Percentiles rank a stretch among this genome's conserved stretches.
These are phyloP conservation scores for Paralichthys olivaceus DNA, from an alignment of 2,113 vertebrate genomes.

Conservation along the genomic window DNA sequence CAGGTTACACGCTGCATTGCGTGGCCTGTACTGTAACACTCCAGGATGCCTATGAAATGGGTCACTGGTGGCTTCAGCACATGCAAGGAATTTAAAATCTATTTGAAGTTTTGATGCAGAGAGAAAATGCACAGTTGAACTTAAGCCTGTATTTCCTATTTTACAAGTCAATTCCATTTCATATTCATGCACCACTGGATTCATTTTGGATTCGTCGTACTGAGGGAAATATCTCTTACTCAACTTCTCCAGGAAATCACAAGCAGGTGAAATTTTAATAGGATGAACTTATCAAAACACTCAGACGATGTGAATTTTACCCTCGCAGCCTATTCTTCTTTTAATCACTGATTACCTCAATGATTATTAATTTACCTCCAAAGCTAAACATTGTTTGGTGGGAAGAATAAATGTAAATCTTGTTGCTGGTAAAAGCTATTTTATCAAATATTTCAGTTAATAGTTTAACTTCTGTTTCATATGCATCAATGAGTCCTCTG, in stretches of 20 bases:
- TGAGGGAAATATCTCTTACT: background rate
- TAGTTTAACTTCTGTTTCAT: too few relatives aligned
- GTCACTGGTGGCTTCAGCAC: conserved; percentile 37
- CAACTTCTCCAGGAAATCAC: background rate
- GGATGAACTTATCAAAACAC: background rate
- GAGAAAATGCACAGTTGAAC: conserved; percentile 24
- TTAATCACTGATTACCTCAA: conserved; percentile 8
- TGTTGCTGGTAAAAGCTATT: too few relatives aligned
- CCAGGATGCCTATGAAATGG: conserved; percentile 39
- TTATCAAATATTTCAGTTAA: background rate
- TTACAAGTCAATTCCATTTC: conserved; percentile 5
- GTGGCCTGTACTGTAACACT: conserved; percentile 12
- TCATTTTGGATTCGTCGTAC: conserved; percentile 13
- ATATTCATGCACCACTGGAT: conserved; percentile 19
- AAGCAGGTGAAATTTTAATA: conserved; percentile 15
- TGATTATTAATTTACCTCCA: conserved; percentile 9
- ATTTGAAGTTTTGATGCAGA: conserved; percentile 53
- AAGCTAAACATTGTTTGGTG: background rate
- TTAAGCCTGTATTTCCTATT: conserved; percentile 9
- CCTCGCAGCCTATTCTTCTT: background rate
- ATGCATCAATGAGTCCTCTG: too few relatives aligned
- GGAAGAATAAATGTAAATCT: background rate
- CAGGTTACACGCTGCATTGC: conserved; percentile 52
- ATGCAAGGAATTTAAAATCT: conserved; percentile 43
- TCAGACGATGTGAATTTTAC: background rate